A percentile compares a stretch with the other conserved stretches of the same genome.
Evolutionary conservation across 92 coral and sea anemone species (phyloP).

Genomic region (Siderastrea radians): DNA sequence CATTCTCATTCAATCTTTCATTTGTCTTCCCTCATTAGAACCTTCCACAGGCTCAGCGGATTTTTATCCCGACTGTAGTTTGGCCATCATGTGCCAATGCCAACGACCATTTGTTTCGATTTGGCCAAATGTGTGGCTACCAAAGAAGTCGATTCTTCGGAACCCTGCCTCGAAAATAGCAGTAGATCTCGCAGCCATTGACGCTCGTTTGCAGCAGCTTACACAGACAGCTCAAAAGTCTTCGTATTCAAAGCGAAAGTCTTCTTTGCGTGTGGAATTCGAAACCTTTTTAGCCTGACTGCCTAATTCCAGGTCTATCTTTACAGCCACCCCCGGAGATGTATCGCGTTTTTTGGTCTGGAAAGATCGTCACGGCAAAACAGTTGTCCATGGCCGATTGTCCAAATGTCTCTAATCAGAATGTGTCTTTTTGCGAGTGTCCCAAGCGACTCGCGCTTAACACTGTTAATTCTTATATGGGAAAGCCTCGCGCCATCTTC

Average conservation of each 20-base stretch:
- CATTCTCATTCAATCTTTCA: conserved; percentile 11
- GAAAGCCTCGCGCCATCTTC: conserved; percentile 30
- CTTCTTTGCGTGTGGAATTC: conserved; percentile 59
- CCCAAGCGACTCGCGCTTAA: conserved; percentile 56
- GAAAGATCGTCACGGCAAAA: conserved; percentile 40
- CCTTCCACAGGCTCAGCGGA: conserved; percentile 46
- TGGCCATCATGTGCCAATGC: conserved; percentile 67
- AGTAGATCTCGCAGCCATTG: conserved; percentile 46
- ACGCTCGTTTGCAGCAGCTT: conserved; percentile 49
- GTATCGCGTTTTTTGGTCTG: conserved; percentile 54
- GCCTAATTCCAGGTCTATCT: conserved; percentile 35
- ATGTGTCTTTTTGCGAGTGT: conserved; percentile 39
- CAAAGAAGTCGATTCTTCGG: conserved; percentile 22
- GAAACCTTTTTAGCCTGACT: conserved; percentile 36
- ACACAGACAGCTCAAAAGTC: conserved; percentile 26
- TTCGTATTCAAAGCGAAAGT: conserved; percentile 66
- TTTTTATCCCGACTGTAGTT: conserved; percentile 49
- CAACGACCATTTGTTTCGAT: conserved; percentile 59
- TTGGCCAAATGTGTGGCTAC: conserved; percentile 72
- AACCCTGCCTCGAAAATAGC: conserved; percentile 18
- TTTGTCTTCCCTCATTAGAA: conserved; percentile 52
- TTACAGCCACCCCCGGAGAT: conserved; percentile 61
- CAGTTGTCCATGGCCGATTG: conserved; percentile 51
- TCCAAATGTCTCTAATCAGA: conserved; percentile 21
- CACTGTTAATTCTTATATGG: conserved; percentile 66